These are phyloP conservation scores for Aurelia aurita complex sp. Pacific DNA, from an alignment of 30 jellyfish, hydroid and myxozoan species.

Conservation along the genomic window DNA sequence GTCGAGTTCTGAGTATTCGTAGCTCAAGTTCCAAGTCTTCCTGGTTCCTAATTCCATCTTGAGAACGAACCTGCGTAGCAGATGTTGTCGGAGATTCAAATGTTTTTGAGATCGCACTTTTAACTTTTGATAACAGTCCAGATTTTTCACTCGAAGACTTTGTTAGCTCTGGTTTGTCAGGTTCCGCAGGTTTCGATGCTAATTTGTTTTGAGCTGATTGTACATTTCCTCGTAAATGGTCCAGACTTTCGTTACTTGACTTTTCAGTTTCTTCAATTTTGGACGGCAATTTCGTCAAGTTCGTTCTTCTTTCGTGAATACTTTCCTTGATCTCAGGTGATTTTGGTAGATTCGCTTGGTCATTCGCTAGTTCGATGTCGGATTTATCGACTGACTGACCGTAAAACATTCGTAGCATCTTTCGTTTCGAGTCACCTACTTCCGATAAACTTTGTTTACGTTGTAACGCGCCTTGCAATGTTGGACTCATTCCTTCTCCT, in stretches of 20 bases:
- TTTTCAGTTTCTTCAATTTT: constrained; percentile 74
- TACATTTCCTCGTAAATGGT: constrained; percentile 73
- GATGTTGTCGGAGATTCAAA: constrained; percentile 82
- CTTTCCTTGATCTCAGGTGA: constrained; percentile 51
- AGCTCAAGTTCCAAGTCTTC: constrained; percentile 94
- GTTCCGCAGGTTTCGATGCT: constrained; percentile 62
- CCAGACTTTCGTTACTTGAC: constrained; percentile 34
- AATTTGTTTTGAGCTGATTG: constrained; percentile 75
- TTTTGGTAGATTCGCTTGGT: not conserved
- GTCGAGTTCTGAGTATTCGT: constrained; percentile 87
- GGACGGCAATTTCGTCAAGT: constrained; percentile 61
- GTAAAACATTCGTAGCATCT: constrained; percentile 96
- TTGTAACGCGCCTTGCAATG: constrained; percentile 10
- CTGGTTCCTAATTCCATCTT: constrained; percentile 54
- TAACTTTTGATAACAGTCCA: constrained; percentile 81
- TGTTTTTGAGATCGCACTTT: constrained; percentile 83
- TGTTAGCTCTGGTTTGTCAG: constrained; percentile 60
- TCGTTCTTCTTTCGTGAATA: constrained; percentile 65
- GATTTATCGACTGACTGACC: constrained; percentile 92
- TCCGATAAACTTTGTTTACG: constrained; percentile 88
- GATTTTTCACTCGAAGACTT: constrained; percentile 79
- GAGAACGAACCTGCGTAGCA: constrained; percentile 29
- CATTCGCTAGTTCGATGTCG: constrained; percentile 80
- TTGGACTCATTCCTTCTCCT: constrained; percentile 32
- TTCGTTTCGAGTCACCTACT: constrained; percentile 93